phyloP scores from a whole-genome alignment of 2,888 invertebrate genomes.

The Pomacea canaliculata region DNA sequence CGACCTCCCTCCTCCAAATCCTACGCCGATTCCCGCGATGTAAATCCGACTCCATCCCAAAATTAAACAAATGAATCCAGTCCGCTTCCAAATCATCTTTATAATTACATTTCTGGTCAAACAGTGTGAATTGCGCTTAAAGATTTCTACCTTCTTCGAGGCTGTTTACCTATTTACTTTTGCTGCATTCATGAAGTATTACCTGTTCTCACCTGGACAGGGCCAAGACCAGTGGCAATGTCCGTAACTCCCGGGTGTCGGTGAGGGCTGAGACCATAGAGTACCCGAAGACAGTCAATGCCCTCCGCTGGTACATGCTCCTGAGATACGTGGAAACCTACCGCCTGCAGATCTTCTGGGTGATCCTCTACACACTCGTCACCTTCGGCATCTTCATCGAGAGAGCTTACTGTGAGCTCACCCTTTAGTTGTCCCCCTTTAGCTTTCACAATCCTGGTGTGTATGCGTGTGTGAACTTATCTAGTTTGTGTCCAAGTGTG shows the following conservation, averaged over 20 bases:
- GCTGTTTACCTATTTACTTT: too few relatives aligned
- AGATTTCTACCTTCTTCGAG: too few relatives aligned
- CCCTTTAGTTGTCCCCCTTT: neutral
- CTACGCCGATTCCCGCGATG: too few relatives aligned
- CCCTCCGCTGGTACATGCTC: constrained; percentile 31
- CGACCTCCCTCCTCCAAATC: too few relatives aligned
- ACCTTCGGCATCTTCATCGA: constrained; percentile 74
- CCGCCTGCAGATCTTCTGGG: constrained; percentile 75
- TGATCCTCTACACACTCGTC: constrained; percentile 73
- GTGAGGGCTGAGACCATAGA: constrained; percentile 25
- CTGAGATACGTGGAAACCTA: constrained; percentile 71
- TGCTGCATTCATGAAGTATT: neutral
- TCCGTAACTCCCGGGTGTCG: constrained; percentile 26
- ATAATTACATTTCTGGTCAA: too few relatives aligned
- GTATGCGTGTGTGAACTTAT: neutral
- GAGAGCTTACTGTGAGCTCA: constrained; percentile 62
- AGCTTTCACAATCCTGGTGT: neutral
- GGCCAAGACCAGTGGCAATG: neutral
- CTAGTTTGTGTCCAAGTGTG: too few relatives aligned
- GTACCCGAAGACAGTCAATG: constrained; percentile 32
- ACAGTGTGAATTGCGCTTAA: too few relatives aligned
- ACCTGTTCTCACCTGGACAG: neutral
- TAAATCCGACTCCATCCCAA: too few relatives aligned
- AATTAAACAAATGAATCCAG: too few relatives aligned
- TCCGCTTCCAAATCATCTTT: too few relatives aligned